These are phyloP conservation scores for human DNA, from an alignment of 2,113 vertebrate genomes.

Conservation along the genomic window DNA sequence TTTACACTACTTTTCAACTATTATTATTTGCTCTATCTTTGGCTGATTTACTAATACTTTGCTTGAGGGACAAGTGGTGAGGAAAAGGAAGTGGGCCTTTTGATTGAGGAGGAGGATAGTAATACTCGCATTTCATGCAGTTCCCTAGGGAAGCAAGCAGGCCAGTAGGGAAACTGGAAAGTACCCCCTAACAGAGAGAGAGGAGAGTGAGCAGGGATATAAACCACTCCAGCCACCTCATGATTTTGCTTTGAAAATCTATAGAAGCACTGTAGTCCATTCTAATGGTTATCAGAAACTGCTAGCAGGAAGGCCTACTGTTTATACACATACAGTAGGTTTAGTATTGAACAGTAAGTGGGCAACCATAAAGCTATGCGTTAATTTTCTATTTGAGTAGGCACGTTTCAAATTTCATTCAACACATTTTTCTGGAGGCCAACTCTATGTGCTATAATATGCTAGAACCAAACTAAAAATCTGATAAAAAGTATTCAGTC, in stretches of 20 bases:
- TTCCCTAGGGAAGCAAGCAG: background rate
- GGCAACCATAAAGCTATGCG: background rate
- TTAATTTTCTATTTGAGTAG: background rate
- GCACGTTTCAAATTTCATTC: background rate
- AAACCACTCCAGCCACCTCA: background rate
- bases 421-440: background rate
- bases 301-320: background rate
- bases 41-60: background rate
- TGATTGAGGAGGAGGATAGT: background rate
- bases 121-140: background rate
- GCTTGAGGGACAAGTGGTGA: background rate
- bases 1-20: background rate
- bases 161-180: background rate
- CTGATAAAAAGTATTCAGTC: slow-evolving; percentile 6
- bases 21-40: background rate
- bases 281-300: background rate
- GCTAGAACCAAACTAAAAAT: background rate
- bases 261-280: background rate
- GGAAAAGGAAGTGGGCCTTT: slow-evolving; percentile 7
- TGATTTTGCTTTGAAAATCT: background rate
- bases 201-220: background rate
- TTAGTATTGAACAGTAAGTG: background rate
- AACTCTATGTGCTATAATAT: background rate
- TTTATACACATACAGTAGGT: background rate
- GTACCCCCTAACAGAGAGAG: background rate